A percentile compares a stretch with the other conserved stretches of the same genome.
phyloP scores from a whole-genome alignment of 2,888 invertebrate genomes.

The Acanthoscelides obtectus region DNA sequence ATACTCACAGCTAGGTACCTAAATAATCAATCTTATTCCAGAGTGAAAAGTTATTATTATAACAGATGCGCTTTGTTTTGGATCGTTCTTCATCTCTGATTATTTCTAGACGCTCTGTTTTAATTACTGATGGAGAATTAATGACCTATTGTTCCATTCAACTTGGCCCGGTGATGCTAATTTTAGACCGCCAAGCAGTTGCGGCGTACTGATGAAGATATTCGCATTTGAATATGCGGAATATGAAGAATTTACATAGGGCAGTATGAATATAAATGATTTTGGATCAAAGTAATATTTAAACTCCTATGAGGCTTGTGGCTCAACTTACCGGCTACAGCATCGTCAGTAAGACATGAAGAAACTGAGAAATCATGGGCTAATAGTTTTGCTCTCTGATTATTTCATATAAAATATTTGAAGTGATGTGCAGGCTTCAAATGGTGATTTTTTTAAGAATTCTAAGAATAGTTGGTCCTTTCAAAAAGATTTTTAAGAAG shows the following conservation, averaged over 20 bases:
- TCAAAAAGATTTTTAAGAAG: too few species aligned
- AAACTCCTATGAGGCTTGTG: too few species aligned
- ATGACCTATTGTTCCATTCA: neutral
- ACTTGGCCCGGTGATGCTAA: neutral
- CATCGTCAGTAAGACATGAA: too few species aligned
- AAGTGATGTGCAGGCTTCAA: too few species aligned
- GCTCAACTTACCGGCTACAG: too few species aligned
- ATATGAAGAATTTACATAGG: neutral
- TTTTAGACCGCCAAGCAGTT: neutral
- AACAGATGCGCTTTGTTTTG: neutral
- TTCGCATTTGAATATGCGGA: neutral
- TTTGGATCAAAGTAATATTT: neutral
- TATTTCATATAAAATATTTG: too few species aligned
- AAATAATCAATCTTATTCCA: neutral
- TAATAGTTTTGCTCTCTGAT: too few species aligned
- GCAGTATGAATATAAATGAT: neutral
- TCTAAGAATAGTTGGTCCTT: too few species aligned
- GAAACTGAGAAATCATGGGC: too few species aligned
- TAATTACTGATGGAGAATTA: neutral
- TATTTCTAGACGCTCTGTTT: neutral
- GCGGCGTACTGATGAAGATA: neutral
- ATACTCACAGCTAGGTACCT: neutral
- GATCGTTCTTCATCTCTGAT: neutral
- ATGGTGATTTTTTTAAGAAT: too few species aligned
- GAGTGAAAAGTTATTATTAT: neutral